Base-by-base conservation (phyloP, 2,888 invertebrate species). In the Ctenicera cuprea region DNA sequence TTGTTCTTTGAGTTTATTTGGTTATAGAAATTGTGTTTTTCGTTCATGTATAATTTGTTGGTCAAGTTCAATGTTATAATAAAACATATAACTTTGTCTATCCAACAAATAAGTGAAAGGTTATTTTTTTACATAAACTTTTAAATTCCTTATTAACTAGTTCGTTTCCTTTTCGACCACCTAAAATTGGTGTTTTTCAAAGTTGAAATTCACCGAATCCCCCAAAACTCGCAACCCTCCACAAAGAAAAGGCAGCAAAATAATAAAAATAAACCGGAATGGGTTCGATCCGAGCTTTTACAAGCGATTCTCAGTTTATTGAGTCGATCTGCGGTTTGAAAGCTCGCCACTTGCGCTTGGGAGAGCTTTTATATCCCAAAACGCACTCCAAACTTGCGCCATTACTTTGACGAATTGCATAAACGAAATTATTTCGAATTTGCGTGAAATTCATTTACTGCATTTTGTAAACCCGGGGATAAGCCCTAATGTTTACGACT, bases 241-340 rank as follows among this genome's bases (percentile, higher is more conserved):
- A 61, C 20, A 63, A 70, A 70, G 70, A 70, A 69, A 45, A 54
- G 70, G 52, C 33, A 70, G 52, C 22, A 74, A 52, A 74, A 74
- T 80, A 82, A 80, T 81, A 81, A 82, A 80, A 81, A 78, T 79
- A 80, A 81, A 81, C 77, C 79, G 80, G 76, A 76, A 77, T 77
- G 74, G 76, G 76, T 76, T 80, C 77, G 79, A 77, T 78, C 78
- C 64, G 69, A 70, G 75, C 73, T 77, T 79, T 79, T 76, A 78
- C 80, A 79, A 78, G 77, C 81, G 79, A 82, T 81, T 81, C 81
- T 76, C 76, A 76, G 78, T 82, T 81, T 82, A 82, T 82, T 80
- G 82, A 82, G 81, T 79, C 81, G 81, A 81, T 82, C 81, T 82
- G 82, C 75, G 82, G 82, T 80, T 80, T 76, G 80, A 82, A 81